A percentile compares a stretch with the other conserved stretches of the same genome.
phyloP scores from a whole-genome alignment of 2,797 vertebrate species.

The Ispidina picta region DNA sequence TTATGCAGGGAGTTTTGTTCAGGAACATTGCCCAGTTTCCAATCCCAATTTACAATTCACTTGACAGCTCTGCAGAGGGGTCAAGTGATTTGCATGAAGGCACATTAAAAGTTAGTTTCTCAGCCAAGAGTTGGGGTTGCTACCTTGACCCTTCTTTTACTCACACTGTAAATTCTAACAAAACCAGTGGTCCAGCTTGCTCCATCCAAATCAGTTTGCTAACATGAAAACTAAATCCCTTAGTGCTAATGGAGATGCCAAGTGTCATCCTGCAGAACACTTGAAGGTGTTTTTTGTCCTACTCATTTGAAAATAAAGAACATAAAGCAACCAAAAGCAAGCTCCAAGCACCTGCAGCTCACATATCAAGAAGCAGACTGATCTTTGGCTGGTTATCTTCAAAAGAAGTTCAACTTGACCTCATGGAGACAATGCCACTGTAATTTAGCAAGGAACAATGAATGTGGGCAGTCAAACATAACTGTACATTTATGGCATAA shows the following conservation, averaged over 20 bases:
- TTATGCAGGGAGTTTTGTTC: not conserved
- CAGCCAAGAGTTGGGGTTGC: not conserved
- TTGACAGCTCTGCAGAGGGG: not conserved
- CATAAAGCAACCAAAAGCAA: not conserved
- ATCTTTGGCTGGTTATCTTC: not conserved
- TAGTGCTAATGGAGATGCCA: not conserved
- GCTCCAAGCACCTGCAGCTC: not conserved
- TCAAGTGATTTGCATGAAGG: not conserved
- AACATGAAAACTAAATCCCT: not conserved
- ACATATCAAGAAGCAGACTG: not conserved
- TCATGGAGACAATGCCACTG: not conserved
- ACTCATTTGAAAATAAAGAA: not conserved
- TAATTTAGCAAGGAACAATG: not conserved
- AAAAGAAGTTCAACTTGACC: conserved; percentile 16
- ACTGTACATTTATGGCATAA: conserved; percentile 4
- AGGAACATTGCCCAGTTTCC: not conserved
- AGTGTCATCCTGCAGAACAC: not conserved
- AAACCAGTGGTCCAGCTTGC: not conserved
- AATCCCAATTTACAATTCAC: not conserved
- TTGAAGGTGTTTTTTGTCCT: not conserved
- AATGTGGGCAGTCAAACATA: not conserved
- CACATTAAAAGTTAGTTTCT: not conserved
- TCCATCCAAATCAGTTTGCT: not conserved
- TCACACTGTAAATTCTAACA: not conserved
- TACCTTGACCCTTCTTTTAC: not conserved